A percentile compares a stretch with the other conserved stretches of the same genome.
Evolutionary conservation across 2,113 vertebrate species (phyloP).

Genomic region (Limnothrissa miodon): DNA sequence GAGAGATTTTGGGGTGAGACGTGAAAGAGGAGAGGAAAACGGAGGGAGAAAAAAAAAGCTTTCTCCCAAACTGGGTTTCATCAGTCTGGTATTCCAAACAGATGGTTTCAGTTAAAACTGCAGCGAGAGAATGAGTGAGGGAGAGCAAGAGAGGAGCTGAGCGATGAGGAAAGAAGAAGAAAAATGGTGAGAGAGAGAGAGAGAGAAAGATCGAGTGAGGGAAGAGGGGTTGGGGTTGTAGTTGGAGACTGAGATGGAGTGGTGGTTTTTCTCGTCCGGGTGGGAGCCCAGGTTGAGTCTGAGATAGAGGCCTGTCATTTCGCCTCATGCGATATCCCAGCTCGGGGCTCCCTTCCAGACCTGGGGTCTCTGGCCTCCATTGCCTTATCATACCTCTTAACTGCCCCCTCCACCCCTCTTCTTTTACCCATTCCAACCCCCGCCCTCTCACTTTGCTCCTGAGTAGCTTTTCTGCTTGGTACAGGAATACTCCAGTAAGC

Average conservation of each 20-base stretch:
- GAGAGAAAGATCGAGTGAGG: slow-evolving; percentile 54
- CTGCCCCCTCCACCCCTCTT: background rate
- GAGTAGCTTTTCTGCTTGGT: background rate
- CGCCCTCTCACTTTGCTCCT: background rate
- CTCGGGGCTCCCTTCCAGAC: background rate
- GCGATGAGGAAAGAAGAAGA: slow-evolving; percentile 21
- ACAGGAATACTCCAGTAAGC: background rate
- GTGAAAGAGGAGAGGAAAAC: background rate
- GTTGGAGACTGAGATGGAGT: background rate
- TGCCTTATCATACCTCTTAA: slow-evolving; percentile 13
- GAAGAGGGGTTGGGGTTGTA: background rate
- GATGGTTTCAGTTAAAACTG: slow-evolving; percentile 79
- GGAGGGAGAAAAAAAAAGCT: slow-evolving; percentile 49
- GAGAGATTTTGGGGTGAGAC: background rate
- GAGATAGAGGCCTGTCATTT: background rate
- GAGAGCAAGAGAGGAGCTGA: slow-evolving; percentile 31
- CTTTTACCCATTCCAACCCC: background rate
- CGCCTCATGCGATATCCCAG: background rate
- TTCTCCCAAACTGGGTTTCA: slow-evolving; percentile 72
- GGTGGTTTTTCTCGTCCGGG: slow-evolving; percentile 2
- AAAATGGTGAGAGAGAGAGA: slow-evolving; percentile 11
- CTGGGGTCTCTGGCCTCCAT: background rate
- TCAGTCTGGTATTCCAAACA: slow-evolving; percentile 81
- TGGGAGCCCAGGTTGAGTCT: background rate
- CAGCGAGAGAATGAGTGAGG: slow-evolving; percentile 56